A percentile compares a stretch with the other conserved stretches of the same genome.
These are phyloP conservation scores for Agrilus cyanescens DNA, from an alignment of 2,888 invertebrate species.

Conservation along the genomic window DNA sequence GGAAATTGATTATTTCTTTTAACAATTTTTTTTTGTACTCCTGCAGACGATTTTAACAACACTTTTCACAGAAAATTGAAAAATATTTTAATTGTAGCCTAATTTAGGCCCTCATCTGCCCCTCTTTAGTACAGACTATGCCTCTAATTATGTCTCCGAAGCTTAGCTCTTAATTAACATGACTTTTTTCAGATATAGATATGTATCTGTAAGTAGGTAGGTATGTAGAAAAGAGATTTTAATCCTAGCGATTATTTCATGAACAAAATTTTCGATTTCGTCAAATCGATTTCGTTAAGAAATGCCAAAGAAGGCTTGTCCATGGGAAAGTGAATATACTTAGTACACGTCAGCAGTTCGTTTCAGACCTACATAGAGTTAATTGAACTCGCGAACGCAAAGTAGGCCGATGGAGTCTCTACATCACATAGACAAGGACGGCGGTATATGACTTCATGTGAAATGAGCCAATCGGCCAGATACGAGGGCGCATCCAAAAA, in stretches of 20 bases:
- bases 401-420: constrained; percentile 25
- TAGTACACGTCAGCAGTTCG: constrained; percentile 19
- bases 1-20: too few species aligned
- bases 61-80: too few species aligned
- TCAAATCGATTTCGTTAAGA: constrained; percentile 17
- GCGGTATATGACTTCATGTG: constrained; percentile 2
- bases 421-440: constrained; percentile 15
- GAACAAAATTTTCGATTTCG: constrained; percentile 17
- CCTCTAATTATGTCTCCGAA: too few species aligned
- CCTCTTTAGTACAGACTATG: too few species aligned
- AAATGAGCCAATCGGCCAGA: constrained; percentile 2
- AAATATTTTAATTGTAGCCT: too few species aligned
- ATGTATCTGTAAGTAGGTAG: too few species aligned
- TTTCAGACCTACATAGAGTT: constrained; percentile 26
- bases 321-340: constrained; percentile 19
- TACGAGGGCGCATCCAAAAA: too few species aligned
- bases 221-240: constrained; percentile 3
- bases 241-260: background rate
- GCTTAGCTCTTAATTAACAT: too few species aligned
- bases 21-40: too few species aligned
- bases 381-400: constrained; percentile 26
- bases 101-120: too few species aligned
- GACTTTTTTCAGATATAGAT: too few species aligned
- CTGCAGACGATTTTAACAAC: too few species aligned
- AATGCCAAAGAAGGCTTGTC: constrained; percentile 18